These are phyloP conservation scores for Aplysina aerophoba DNA, from an alignment of 37 sponge, comb jelly and placozoan genomes.

Conservation along the genomic window DNA sequence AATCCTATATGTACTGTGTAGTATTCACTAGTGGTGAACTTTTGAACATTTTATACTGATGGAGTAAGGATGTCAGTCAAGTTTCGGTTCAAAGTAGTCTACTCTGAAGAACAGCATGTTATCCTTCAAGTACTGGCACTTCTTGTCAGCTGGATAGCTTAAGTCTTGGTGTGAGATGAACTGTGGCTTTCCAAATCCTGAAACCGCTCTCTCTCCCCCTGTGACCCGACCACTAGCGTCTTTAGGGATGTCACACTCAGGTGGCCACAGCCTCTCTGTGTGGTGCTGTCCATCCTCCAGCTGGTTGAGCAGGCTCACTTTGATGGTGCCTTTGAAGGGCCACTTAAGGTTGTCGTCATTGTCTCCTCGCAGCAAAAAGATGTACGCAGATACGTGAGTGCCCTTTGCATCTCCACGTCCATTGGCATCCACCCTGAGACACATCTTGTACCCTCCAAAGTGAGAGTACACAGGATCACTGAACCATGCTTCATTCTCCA, in stretches of 20 bases:
- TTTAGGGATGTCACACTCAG: neutral
- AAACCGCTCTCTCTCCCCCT: neutral
- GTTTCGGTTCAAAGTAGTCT: neutral
- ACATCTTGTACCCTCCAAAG: constrained; percentile 46
- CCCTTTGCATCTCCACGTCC: neutral
- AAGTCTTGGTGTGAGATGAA: neutral
- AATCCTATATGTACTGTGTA: no score
- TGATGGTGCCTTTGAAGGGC: constrained; percentile 24
- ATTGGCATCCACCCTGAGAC: constrained; percentile 31
- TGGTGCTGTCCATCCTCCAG: neutral
- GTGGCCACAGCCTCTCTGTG: constrained; percentile 9
- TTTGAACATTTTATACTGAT: no score
- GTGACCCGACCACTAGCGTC: constrained; percentile 2
- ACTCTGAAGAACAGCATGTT: constrained; percentile 16
- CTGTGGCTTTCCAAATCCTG: neutral
- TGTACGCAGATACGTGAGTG: neutral
- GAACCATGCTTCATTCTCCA: constrained; percentile 15
- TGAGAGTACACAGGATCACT: constrained; percentile 39
- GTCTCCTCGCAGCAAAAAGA: constrained; percentile 5
- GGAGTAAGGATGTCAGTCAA: no score
- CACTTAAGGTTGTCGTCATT: constrained; percentile 18
- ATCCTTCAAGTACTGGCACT: constrained; percentile 20
- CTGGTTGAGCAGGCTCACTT: constrained; percentile 25
- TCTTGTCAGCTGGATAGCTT: neutral
- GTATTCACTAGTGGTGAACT: no score